Conservation (phyloP, 1,140 invertebrate species). For the Leptopilina clavipes region DNA sequence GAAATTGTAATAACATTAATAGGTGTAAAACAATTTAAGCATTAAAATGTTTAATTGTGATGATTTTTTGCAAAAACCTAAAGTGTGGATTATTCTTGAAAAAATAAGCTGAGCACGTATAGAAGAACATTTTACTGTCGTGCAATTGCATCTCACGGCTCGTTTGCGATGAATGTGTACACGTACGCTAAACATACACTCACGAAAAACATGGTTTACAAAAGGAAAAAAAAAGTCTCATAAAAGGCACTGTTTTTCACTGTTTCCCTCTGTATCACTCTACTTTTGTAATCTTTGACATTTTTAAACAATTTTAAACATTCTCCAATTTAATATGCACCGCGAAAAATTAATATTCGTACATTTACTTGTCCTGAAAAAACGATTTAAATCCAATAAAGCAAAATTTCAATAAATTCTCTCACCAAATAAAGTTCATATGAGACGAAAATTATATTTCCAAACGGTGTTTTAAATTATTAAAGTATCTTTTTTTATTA, state of each 20-base stretch:
- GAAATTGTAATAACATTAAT: not conserved
- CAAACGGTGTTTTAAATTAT: too few relatives aligned
- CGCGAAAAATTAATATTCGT: not conserved
- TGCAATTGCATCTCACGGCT: not conserved
- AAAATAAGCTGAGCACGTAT: conserved; percentile 16
- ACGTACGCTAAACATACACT: not conserved
- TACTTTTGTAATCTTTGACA: not conserved
- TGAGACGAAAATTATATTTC: too few relatives aligned
- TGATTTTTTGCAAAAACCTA: not conserved
- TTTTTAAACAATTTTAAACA: not conserved
- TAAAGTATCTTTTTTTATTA: too few relatives aligned
- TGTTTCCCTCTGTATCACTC: not conserved
- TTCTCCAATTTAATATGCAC: not conserved
- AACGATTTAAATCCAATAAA: too few relatives aligned
- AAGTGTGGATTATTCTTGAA: conserved; percentile 5
- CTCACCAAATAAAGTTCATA: too few relatives aligned
- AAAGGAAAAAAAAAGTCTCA: not conserved
- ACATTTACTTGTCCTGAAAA: too few relatives aligned
- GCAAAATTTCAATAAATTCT: too few relatives aligned
- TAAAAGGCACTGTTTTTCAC: not conserved
- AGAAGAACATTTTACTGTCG: not conserved
- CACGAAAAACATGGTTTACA: not conserved
- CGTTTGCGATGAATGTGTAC: conserved; percentile 11
- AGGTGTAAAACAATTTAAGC: not conserved
- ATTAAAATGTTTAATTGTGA: not conserved